A percentile compares a stretch with the other conserved stretches of the same genome.
Evolutionary conservation across 2,113 vertebrate genomes (phyloP).

Genomic region (Cavia aperea): DNA sequence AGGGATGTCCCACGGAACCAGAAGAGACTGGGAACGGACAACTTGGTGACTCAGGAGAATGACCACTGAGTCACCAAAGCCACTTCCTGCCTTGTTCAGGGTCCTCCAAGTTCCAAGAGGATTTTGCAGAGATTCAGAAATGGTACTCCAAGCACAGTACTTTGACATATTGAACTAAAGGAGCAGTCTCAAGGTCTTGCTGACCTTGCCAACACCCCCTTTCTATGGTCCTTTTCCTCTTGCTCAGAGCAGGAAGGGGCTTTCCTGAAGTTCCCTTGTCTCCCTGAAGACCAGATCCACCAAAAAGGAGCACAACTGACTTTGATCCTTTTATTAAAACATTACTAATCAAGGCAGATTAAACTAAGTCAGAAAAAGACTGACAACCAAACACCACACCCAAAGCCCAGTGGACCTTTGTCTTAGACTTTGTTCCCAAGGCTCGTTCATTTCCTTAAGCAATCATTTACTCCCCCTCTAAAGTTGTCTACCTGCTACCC

Average conservation of each 20-base stretch:
- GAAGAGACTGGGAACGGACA: background rate
- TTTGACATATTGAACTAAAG: background rate
- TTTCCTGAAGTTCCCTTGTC: background rate
- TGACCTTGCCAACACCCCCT: background rate
- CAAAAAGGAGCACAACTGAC: background rate
- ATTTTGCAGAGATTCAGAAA: background rate
- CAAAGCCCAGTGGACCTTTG: background rate
- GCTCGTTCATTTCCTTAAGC: background rate
- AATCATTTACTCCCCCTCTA: background rate
- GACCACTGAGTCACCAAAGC: constrained; percentile 40
- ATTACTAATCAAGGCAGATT: background rate
- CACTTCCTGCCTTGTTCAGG: constrained; percentile 45
- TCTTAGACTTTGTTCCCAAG: background rate
- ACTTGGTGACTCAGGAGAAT: constrained; percentile 41
- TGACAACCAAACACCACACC: background rate
- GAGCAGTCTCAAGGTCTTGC: background rate
- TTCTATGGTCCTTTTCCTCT: background rate
- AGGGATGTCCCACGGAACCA: background rate
- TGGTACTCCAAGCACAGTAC: background rate
- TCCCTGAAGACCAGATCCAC: background rate
- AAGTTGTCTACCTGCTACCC: background rate
- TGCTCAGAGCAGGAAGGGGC: background rate
- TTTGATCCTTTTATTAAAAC: background rate
- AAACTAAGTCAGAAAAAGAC: background rate
- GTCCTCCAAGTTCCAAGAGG: background rate